Base-by-base conservation (phyloP, 2,888 invertebrate genomes). In the Acanthosoma haemorrhoidale region DNA sequence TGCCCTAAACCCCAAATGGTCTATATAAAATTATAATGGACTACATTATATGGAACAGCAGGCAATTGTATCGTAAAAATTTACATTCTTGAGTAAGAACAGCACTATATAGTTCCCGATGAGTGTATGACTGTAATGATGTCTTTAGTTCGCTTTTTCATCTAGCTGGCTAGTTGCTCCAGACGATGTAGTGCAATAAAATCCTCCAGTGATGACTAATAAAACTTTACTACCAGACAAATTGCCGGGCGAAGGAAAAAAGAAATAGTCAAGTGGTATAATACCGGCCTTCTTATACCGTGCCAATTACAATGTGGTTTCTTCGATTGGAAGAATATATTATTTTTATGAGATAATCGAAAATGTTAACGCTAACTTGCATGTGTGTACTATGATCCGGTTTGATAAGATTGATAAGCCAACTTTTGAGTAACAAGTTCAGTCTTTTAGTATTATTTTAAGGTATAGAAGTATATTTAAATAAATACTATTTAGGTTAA, bases 141-240 rank as follows among this genome's bases (percentile, higher is more conserved):
- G 51, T 25, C 51, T 51, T 51, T 51, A 51, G 21, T 51, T 29
- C 51, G 25, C 51, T 51, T 51, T 51, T 51, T 51, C 51, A 51
- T 25, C 25, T n/a, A 25, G 25, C n/a, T n/a, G 51, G 16, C 25
- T 51, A 43, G 43, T 5, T n/a, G 25, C n/a, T 5, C 25, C n/a
- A 25, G n/a, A 13, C 21, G 43, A 4, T 25, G 43, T 43, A 18
- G 25, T 5, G 51, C 51, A 51, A 25, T 51, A 51, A 51, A 51
- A 51, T n/a, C 5, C 51, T n/a, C 51, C 21, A 51, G 21, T 51
- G 51, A 51, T 51, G 51, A 51, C 51, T 51, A 51, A 51, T 51
- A 51, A 51, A 51, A 25, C 3, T 51, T 51, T 51, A 51, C 25
- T n/a, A n/a, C n/a, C 51, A 25, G 51, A 51, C 51, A 51, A 51